Evolutionary conservation across 2,113 vertebrate genomes (phyloP), one percentile per base, ranked within the genome.

Genomic region (Pterocles burchelli): DNA sequence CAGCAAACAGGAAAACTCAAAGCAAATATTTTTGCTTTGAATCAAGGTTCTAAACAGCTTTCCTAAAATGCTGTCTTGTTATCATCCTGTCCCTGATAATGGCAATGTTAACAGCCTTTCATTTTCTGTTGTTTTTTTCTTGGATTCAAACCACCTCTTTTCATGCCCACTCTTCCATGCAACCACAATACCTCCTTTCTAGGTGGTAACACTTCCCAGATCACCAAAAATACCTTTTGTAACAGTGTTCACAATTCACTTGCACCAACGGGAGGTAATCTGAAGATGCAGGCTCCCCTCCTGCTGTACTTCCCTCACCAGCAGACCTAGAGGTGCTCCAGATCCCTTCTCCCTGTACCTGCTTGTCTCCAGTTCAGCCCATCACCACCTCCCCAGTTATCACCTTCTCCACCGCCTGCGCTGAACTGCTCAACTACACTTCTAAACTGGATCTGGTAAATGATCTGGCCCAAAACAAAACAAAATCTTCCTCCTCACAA

Each of bases 361-460:
- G 13, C 26, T 80, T 6, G 26, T 28, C 54, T 45, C 26, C 2
- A 0, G 15, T 29, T 67, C 3, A 13, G 10, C 9, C 10, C 33
- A 11, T 13, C 49, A 36, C 10, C 65, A 24, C 28, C 11, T 46
- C 29, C 41, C 7, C 17, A 4, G 5, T 22, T 73, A n/a, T 17
- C 3, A 4, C n/a, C 17, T n/a, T 34, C 24, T 62, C 51, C 24
- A 13, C 51, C 3, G 0, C 2, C 1, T 4, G 6, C 20, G n/a
- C 46, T 72, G 13, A 84, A 41, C 51, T 10, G 4, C 19, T 72
- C 9, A 7, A 36, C 34, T 6, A 1, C 5, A 3, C 13, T 38
- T 76, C 49, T 34, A 67, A 87, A 67, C 6, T 8, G 52, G 29
- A 63, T 21, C 43, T 68, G 33, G 29, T 57, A 59, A 63, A 54